A percentile compares a stretch with the other conserved stretches of the same genome.
Conservation (phyloP, 2,113 vertebrate genomes). For the Festucalex cinctus region DNA sequence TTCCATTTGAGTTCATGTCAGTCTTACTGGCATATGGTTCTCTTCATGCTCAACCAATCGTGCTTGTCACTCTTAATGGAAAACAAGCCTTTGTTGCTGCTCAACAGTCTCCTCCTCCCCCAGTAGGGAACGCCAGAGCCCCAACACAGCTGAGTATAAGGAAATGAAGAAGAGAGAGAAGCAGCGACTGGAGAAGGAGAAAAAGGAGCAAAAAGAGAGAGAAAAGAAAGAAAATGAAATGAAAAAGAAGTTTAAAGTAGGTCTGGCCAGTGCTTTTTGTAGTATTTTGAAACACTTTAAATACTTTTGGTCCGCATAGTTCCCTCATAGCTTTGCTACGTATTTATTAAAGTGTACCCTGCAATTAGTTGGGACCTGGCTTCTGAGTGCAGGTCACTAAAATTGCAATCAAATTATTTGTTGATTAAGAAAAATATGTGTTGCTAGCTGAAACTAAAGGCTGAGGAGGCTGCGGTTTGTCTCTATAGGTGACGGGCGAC, state of each 20-base stretch:
- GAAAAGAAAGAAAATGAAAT: slow-evolving; percentile 74
- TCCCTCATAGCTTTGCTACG: not conserved
- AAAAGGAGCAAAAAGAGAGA: slow-evolving; percentile 72
- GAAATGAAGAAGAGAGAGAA: slow-evolving; percentile 72
- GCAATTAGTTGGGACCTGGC: too few species aligned
- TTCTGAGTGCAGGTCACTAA: not conserved
- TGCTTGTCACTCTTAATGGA: not conserved
- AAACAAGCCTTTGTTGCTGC: not conserved
- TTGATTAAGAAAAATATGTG: too few species aligned
- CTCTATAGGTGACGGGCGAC: slow-evolving; percentile 66
- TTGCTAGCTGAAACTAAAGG: not conserved
- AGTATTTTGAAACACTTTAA: not conserved
- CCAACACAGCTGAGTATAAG: slow-evolving; percentile 54
- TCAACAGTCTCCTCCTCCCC: not conserved
- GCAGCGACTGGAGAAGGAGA: slow-evolving; percentile 72
- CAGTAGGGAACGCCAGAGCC: slow-evolving; percentile 53
- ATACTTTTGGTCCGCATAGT: not conserved
- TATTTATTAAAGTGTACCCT: too few species aligned
- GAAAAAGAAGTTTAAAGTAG: slow-evolving; percentile 77
- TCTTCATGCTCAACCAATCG: not conserved
- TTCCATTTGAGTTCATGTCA: not conserved
- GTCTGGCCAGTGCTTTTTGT: not conserved
- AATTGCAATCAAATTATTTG: not conserved
- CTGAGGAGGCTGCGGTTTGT: not conserved
- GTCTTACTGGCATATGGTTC: not conserved